These are phyloP conservation scores for Muntiacus muntjak DNA, from an alignment of 2,113 vertebrate genomes.

Conservation along the genomic window DNA sequence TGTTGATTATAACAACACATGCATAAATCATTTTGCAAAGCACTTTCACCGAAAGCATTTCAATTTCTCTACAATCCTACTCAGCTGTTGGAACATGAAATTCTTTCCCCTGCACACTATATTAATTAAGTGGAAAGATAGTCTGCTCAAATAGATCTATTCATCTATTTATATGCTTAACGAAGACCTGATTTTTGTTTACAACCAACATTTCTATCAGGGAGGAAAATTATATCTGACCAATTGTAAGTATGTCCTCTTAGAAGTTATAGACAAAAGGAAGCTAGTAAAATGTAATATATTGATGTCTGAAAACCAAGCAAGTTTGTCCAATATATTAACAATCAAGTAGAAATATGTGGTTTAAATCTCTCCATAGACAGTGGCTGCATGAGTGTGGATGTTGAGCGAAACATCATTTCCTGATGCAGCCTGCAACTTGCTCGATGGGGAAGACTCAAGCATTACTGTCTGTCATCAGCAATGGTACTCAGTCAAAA, in stretches of 20 bases:
- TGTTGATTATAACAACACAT: neutral
- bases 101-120: neutral
- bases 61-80: neutral
- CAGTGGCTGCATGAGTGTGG: neutral
- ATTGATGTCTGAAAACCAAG: neutral
- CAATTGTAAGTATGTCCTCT: neutral
- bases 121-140: neutral
- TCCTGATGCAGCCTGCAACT: neutral
- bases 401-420: neutral
- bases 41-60: neutral
- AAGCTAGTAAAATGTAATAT: neutral
- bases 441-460: rapidly evolving
- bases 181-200: neutral
- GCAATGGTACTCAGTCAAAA: neutral
- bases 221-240: neutral
- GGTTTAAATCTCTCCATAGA: neutral
- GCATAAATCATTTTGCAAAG: neutral
- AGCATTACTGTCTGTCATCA: neutral
- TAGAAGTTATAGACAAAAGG: neutral
- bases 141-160: neutral
- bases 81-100: neutral
- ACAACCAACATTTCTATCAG: neutral
- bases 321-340: neutral
- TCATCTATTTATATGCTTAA: neutral
- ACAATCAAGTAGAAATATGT: neutral